Base-by-base conservation (phyloP, 2,797 vertebrate species). In the Sebastes nivosus region DNA sequence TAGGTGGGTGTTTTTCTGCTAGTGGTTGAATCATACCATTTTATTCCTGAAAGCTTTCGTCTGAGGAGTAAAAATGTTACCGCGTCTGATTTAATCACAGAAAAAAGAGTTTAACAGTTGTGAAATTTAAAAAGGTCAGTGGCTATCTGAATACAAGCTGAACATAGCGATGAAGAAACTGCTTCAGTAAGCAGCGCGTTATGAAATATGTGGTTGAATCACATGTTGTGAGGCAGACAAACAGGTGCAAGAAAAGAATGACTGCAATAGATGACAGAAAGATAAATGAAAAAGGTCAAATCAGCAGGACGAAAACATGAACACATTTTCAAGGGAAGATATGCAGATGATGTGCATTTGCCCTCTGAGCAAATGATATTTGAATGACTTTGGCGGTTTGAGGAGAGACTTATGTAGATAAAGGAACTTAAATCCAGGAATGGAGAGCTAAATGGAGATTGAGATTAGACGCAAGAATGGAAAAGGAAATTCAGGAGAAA, bases 341-440 rank as follows among this genome's bases (percentile, higher is more conserved):
- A 42, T 67, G 36, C 60, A 67, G 36, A 63, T 83, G 14, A 65
- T 63, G 29, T 67, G 16, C 13, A 0, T 64, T 72, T 55, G 34
- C 60, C 13, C 13, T 27, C 8, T 58, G 36, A 67, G 38, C 25
- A 32, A 60, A 80, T 78, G 46, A 58, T 68, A 70, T 81, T 87
- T 68, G 14, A 81, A 74, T 36, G 24, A 61, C 57, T 83, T 74
- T 58, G 71, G 32, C 16, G 6, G 22, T 82, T 77, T 42, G 10
- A 82, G 16, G 66, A 79, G 63, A 82, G 81, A 76, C 69, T 73
- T 66, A 4, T 24, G 65, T 13, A 71, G 82, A 82, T 87, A 83
- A 79, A 81, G 58, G 59, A 75, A 73, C 59, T 86, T 88, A 79
- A 87, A 79, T 67, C 77, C 27, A 27, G 25, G 24, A 83, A 68